Conservation (phyloP, 2,888 invertebrate species). For the Pseudococcus jackbeardsleyi region DNA sequence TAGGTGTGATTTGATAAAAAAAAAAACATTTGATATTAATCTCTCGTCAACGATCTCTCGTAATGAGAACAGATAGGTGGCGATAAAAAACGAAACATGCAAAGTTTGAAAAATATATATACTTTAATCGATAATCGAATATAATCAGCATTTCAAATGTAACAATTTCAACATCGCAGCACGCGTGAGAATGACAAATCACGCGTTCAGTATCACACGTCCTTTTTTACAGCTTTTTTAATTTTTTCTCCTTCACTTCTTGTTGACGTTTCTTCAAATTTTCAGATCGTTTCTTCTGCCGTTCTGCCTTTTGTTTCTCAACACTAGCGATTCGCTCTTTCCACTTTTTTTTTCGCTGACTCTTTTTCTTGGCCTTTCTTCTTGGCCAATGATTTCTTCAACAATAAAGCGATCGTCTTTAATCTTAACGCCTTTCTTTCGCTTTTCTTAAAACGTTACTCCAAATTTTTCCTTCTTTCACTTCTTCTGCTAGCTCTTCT, state of each 20-base stretch:
- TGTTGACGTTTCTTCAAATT: conserved; percentile 87
- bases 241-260: conserved; percentile 85
- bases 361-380: conserved; percentile 84
- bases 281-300: conserved; percentile 85
- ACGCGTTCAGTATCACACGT: conserved; percentile 73
- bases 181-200: background rate
- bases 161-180: background rate
- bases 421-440: conserved; percentile 89
- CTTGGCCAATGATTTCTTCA: conserved; percentile 88
- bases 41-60: no score
- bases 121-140: no score
- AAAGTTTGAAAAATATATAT: no score
- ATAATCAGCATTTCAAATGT: background rate
- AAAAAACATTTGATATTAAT: no score
- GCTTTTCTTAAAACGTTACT: conserved; percentile 88
- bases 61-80: no score
- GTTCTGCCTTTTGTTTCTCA: conserved; percentile 80
- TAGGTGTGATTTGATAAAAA: no score
- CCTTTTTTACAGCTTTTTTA: conserved; percentile 84
- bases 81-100: no score
- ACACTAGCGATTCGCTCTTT: conserved; percentile 80
- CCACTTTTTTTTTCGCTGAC: conserved; percentile 89
- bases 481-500: conserved; percentile 80
- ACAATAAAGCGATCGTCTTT: conserved; percentile 88
- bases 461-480: conserved; percentile 89